phyloP scores from a whole-genome alignment of 2,888 invertebrate species.

The Amphipoea lucens region DNA sequence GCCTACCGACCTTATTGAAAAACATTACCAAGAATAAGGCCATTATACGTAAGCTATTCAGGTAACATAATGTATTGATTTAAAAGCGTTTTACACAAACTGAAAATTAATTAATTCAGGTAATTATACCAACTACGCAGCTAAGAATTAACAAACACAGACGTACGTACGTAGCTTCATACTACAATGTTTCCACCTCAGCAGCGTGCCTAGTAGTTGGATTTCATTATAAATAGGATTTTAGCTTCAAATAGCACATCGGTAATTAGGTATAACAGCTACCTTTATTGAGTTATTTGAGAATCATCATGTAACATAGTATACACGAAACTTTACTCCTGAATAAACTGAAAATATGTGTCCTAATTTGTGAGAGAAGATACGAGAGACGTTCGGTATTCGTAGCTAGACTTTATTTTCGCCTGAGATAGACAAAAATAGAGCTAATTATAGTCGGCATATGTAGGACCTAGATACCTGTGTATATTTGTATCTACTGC shows the following conservation, averaged over 20 bases:
- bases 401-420: slow-evolving; percentile 11
- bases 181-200: slow-evolving; percentile 24
- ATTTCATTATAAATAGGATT: slow-evolving; percentile 24
- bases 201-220: slow-evolving; percentile 14
- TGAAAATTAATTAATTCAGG: background rate
- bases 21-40: no score
- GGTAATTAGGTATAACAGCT: background rate
- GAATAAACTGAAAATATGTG: slow-evolving; percentile 28
- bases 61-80: background rate
- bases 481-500: background rate
- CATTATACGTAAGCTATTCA: no score
- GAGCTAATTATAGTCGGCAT: background rate
- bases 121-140: background rate
- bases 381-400: background rate
- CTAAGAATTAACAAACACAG: slow-evolving; percentile 4
- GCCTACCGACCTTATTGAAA: background rate
- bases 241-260: slow-evolving; percentile 13
- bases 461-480: background rate
- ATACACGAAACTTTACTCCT: slow-evolving; percentile 17
- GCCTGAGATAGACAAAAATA: slow-evolving; percentile 17
- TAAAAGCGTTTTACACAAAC: background rate
- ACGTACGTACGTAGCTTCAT: background rate
- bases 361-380: slow-evolving; percentile 14
- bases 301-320: background rate
- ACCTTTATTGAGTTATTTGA: slow-evolving; percentile 22